These are phyloP conservation scores for Paedocypris micromegethes DNA, from an alignment of 2,797 vertebrate genomes.

Conservation along the genomic window DNA sequence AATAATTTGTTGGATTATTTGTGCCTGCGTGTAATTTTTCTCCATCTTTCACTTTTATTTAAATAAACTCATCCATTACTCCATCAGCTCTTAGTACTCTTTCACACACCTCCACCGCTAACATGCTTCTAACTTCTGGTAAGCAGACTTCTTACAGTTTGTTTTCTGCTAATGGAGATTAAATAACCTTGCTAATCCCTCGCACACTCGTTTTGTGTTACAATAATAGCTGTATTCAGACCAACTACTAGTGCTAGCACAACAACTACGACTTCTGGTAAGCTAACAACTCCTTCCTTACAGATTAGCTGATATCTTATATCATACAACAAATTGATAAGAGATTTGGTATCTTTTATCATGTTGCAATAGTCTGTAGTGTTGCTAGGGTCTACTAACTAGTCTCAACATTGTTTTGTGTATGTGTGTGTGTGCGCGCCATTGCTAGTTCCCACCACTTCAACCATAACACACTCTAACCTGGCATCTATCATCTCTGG, in stretches of 20 bases:
- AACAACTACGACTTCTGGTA: conserved; percentile 50
- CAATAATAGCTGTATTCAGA: conserved; percentile 47
- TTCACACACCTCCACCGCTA: conserved; percentile 50
- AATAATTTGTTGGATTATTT: too few species aligned
- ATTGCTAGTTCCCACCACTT: conserved; percentile 16
- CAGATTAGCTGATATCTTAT: neutral
- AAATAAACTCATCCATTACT: neutral
- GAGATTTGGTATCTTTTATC: too few species aligned
- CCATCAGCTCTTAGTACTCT: conserved; percentile 46
- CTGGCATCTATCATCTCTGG: neutral
- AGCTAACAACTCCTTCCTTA: conserved; percentile 34
- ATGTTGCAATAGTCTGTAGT: too few species aligned
- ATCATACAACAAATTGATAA: too few species aligned
- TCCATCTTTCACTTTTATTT: too few species aligned
- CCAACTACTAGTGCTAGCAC: conserved; percentile 39
- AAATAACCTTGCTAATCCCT: conserved; percentile 20
- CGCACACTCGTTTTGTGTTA: conserved; percentile 27
- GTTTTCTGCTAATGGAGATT: conserved; percentile 19
- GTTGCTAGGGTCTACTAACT: neutral
- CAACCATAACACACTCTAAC: conserved; percentile 13
- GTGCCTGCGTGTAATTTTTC: too few species aligned
- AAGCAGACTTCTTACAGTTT: conserved; percentile 32
- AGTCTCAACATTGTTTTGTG: neutral
- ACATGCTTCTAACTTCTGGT: conserved; percentile 56
- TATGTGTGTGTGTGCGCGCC: neutral